Conservation (phyloP, 1,140 invertebrate genomes). For the Solenopsis fugax region DNA sequence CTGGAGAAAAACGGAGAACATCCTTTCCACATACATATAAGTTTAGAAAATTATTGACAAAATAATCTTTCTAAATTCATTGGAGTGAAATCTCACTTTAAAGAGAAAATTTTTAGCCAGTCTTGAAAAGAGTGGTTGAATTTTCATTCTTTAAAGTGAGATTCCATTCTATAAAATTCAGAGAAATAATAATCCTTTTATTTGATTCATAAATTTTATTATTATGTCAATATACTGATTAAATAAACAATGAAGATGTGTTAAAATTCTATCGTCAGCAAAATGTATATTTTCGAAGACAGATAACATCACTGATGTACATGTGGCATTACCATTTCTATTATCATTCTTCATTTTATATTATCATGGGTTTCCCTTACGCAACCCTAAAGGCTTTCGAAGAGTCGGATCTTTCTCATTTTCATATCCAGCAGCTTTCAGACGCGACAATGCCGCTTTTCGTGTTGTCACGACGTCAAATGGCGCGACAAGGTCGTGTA, state of each 20-base stretch:
- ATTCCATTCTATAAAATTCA: too few species aligned
- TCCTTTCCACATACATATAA: not conserved
- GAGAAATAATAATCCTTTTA: not conserved
- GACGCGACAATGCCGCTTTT: conserved; percentile 49
- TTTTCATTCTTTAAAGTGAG: too few species aligned
- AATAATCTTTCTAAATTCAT: too few species aligned
- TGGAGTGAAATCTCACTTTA: too few species aligned
- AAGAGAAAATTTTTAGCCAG: too few species aligned
- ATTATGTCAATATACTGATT: not conserved
- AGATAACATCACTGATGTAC: not conserved
- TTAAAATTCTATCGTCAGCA: not conserved
- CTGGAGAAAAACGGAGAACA: not conserved
- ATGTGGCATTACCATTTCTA: not conserved
- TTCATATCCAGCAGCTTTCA: conserved; percentile 29
- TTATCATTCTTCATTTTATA: not conserved
- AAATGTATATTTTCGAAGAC: not conserved
- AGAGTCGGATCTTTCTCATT: conserved; percentile 27
- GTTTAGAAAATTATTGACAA: not conserved
- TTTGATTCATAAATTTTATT: not conserved
- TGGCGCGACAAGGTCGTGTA: conserved; percentile 81
- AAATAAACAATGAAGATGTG: not conserved
- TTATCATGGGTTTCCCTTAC: not conserved
- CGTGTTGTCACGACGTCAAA: conserved; percentile 68
- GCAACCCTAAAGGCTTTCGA: not conserved
- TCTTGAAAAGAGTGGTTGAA: too few species aligned